These are phyloP conservation scores for Scylla paramamosain DNA, from an alignment of 1,140 invertebrate species.

Conservation along the genomic window DNA sequence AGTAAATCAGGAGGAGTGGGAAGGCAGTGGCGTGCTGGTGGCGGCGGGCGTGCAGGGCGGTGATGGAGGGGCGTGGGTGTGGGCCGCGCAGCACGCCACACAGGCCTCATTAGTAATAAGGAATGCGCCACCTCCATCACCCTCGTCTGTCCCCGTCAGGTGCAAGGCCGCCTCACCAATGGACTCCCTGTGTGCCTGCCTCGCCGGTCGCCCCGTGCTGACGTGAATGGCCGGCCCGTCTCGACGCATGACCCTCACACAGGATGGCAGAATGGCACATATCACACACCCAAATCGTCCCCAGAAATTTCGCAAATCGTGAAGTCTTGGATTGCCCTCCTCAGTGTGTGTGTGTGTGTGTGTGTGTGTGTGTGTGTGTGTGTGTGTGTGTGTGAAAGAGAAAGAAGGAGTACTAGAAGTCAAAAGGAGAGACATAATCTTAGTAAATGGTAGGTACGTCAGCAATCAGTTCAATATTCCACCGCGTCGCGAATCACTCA, in stretches of 20 bases:
- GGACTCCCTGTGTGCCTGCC: neutral
- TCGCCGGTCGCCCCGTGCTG: too few relatives aligned
- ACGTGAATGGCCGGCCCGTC: neutral
- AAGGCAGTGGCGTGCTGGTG: neutral
- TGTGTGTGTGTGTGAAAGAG: too few relatives aligned
- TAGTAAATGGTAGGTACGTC: too few relatives aligned
- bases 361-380: too few relatives aligned
- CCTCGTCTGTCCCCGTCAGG: constrained; percentile 39
- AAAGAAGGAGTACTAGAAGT: too few relatives aligned
- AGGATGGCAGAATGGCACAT: neutral
- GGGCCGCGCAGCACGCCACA: constrained; percentile 30
- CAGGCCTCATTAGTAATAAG: constrained; percentile 5
- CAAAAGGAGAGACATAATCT: too few relatives aligned
- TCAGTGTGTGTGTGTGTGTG: neutral
- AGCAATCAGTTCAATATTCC: too few relatives aligned
- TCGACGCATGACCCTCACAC: neutral
- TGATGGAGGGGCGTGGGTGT: constrained; percentile 6
- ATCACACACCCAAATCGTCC: neutral
- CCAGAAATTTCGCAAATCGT: neutral
- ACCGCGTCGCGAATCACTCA: too few relatives aligned
- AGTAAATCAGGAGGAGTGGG: constrained; percentile 1
- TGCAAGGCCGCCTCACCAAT: constrained; percentile 26
- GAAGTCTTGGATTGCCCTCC: neutral
- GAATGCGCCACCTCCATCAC: constrained; percentile 32
- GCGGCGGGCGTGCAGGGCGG: neutral